Evolutionary conservation across 2,113 vertebrate genomes (phyloP).

Genomic region (Xiphophorus hellerii): DNA sequence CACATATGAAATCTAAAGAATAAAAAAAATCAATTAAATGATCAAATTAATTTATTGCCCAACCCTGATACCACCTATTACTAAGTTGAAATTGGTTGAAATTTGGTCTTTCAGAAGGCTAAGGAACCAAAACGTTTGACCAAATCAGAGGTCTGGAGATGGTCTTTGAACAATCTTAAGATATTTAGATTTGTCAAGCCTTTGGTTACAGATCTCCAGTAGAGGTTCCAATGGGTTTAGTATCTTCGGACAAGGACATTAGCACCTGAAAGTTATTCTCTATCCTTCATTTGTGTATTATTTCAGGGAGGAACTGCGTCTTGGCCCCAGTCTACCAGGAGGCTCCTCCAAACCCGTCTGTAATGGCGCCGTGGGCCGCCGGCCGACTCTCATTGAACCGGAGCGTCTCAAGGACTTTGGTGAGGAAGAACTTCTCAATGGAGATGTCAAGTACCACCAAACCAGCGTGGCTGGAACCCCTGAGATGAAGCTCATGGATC

Average conservation of each 20-base stretch:
- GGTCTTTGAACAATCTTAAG: not conserved
- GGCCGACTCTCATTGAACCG: constrained; percentile 81
- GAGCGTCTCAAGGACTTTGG: constrained; percentile 91
- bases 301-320: constrained; percentile 78
- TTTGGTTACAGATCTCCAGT: not conserved
- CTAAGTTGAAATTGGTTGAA: not conserved
- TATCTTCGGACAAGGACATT: not conserved
- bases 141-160: not conserved
- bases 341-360: constrained; percentile 57
- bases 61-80: not conserved
- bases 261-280: not conserved
- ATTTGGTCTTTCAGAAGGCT: not conserved
- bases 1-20: too few species aligned
- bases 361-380: constrained; percentile 74
- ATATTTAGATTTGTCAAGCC: too few species aligned
- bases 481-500: constrained; percentile 75
- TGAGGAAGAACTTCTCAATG: constrained; percentile 87
- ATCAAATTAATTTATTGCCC: too few species aligned
- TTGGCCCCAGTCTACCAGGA: constrained; percentile 62
- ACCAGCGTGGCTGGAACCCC: constrained; percentile 74
- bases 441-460: constrained; percentile 82
- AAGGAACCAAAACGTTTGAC: not conserved
- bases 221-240: not conserved
- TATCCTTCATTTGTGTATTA: not conserved
- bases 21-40: too few species aligned